Conservation (phyloP, 1,140 invertebrate species). For the Paraescarpia echinospica region DNA sequence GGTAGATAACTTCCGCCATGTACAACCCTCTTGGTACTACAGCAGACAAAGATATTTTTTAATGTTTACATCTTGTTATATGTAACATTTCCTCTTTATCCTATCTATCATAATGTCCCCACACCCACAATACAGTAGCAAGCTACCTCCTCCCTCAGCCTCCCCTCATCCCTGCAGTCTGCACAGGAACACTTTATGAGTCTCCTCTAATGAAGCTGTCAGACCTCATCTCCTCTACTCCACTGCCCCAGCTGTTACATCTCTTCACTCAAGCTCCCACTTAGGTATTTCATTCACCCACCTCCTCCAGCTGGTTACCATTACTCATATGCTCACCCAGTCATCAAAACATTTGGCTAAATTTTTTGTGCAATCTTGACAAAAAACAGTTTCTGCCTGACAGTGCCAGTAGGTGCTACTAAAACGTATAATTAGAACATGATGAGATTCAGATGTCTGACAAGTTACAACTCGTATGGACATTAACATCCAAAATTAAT, state of each 20-base stretch:
- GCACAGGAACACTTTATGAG: not conserved
- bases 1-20: not conserved
- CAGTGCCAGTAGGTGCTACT: not conserved
- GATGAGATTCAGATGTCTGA: not conserved
- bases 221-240: not conserved
- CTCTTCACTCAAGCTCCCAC: not conserved
- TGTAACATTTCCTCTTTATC: not conserved
- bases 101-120: not conserved
- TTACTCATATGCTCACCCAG: not conserved
- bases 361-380: not conserved
- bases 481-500: not conserved
- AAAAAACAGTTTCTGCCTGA: not conserved
- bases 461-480: not conserved
- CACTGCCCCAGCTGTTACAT: not conserved
- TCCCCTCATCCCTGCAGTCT: not conserved
- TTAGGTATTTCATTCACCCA: not conserved
- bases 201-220: not conserved
- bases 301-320: not conserved
- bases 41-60: not conserved
- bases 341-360: not conserved
- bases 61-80: not conserved
- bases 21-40: not conserved
- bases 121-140: not conserved
- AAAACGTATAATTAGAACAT: not conserved
- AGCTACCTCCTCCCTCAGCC: not conserved